phyloP scores from a whole-genome alignment of 2,113 vertebrate species.

The Engystomops pustulosus region DNA sequence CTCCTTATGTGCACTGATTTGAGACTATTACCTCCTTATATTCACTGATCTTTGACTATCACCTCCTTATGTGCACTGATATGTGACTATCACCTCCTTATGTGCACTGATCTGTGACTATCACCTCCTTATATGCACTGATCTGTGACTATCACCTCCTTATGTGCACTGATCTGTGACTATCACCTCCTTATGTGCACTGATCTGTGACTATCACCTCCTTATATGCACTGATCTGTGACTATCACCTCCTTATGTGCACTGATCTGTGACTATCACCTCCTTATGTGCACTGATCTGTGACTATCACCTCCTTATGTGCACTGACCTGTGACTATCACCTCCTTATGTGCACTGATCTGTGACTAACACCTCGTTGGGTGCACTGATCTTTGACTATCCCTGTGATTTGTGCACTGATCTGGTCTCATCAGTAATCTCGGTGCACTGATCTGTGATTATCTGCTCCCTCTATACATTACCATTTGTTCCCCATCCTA shows the following conservation, averaged over 20 bases:
- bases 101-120: constrained; percentile 21
- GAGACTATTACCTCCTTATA: neutral
- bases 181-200: neutral
- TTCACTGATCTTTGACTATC: constrained; percentile 15
- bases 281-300: constrained; percentile 1
- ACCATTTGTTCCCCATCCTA: constrained; percentile 36
- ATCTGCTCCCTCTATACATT: constrained; percentile 41
- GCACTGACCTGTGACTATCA: constrained; percentile 27
- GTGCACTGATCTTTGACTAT: constrained; percentile 10
- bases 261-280: constrained; percentile 24
- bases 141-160: neutral
- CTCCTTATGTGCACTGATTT: neutral
- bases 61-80: constrained; percentile 35
- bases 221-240: neutral
- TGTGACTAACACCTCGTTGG: neutral
- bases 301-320: neutral
- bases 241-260: constrained; percentile 9
- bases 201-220: constrained; percentile 23
- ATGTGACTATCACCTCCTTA: constrained; percentile 13
- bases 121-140: neutral
- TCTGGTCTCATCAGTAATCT: neutral
- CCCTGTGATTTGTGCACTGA: constrained; percentile 22
- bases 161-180: constrained; percentile 28
- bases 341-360: neutral
- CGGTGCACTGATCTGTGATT: constrained; percentile 1